Conservation (phyloP, 1,140 invertebrate genomes). For the Globodera ellingtonae region DNA sequence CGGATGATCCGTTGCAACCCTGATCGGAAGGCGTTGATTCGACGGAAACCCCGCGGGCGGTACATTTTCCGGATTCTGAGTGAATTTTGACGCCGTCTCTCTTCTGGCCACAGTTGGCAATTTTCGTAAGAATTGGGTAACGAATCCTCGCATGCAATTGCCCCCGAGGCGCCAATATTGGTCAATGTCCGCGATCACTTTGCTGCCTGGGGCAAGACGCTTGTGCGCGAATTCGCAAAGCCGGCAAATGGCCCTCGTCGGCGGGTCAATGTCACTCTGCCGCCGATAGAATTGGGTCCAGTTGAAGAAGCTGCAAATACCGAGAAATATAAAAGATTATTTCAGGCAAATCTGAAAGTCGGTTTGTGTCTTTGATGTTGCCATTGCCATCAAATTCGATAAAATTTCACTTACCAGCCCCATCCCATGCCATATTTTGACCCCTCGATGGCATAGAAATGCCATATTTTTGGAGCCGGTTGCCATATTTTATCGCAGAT, state of each 20-base stretch:
- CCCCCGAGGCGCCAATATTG: neutral
- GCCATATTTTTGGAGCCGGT: too few relatives aligned
- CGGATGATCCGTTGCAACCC: too few relatives aligned
- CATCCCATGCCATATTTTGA: too few relatives aligned
- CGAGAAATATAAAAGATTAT: neutral
- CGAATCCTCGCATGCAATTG: neutral
- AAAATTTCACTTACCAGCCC: too few relatives aligned
- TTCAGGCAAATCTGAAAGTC: neutral
- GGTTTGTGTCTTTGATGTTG: too few relatives aligned
- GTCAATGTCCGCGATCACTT: neutral
- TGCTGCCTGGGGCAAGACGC: neutral
- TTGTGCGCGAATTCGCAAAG: slow-evolving; percentile 6
- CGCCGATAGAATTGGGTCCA: slow-evolving; percentile 14
- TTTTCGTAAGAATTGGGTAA: neutral
- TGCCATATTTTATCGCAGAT: too few relatives aligned
- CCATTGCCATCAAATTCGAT: too few relatives aligned
- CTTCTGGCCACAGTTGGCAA: neutral
- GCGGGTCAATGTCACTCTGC: slow-evolving; percentile 2
- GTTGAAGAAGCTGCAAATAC: slow-evolving; percentile 21
- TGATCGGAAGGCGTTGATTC: neutral
- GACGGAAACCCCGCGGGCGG: neutral
- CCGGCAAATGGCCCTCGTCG: slow-evolving; percentile 11
- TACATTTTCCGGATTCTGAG: neutral
- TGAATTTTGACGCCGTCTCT: neutral
- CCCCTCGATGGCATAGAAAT: too few relatives aligned